Base-by-base conservation (phyloP, 2,888 invertebrate species). In the Iphiclides podalirius region DNA sequence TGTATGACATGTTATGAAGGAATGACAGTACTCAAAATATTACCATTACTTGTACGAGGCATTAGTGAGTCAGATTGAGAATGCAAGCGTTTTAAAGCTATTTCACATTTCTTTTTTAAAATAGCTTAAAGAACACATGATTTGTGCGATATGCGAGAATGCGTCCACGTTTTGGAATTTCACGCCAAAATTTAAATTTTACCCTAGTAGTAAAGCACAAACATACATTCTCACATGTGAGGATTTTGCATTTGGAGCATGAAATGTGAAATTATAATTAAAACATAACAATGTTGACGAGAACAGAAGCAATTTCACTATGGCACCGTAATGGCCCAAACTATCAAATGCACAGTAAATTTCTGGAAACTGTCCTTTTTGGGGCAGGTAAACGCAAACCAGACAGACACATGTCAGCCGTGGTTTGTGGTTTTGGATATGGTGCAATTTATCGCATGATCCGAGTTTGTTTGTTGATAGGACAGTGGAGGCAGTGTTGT, bases 381-480 rank as follows among this genome's bases (percentile, higher is more conserved):
- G 12, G 15, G 34, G 23, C 46, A 47, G 46, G 39, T 47, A 33
- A 23, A 40, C 20, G 31, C 34, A 33, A 34, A 47, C 13, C 39
- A 33, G 34, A 40, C 39, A 34, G 46, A 34, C 39, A 39, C 33
- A 40, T 47, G 39, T 40, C 46, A 15, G 20, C 9, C 11, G 46
- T 26, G 46, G 46, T 12, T 40, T 47, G 39, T 47, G 46, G 46
- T 34, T 40, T 23, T 47, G 46, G 26, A 35, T 39, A 47, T 47
- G 46, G 34, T 39, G 46, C 14, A 47, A 47, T 28, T 8, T 11
- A 28, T 38, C 31, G 17, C 16, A 14, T 13, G 11, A 33, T 12
- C 16, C 17, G 38, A 45, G 12, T 13, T 12, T 2, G n/a, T 2
- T 28, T 3, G n/a, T n/a, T n/a, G n/a, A n/a, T n/a, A n/a, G n/a